Conservation (phyloP, 1,140 invertebrate genomes). For the Trichonephila clavipes region DNA sequence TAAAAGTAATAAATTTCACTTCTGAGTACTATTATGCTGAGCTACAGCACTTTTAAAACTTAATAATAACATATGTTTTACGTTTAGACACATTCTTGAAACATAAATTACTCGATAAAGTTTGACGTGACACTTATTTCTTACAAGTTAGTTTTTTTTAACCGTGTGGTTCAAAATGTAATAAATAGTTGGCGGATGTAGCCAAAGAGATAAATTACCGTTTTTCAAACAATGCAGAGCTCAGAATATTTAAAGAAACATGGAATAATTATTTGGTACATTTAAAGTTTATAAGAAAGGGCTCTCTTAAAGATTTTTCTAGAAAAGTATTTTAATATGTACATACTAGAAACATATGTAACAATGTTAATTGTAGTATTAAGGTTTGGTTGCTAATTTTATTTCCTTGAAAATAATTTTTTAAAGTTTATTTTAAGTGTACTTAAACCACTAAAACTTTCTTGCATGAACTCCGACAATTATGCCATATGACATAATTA, state of each 20-base stretch:
- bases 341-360: no score
- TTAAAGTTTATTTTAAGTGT: no score
- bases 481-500: no score
- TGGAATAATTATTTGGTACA: no score
- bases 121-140: not conserved
- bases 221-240: not conserved
- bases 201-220: not conserved
- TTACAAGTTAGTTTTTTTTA: not conserved
- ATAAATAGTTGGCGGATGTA: not conserved
- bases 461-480: no score
- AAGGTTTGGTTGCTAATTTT: no score
- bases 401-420: no score
- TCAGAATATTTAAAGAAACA: not conserved
- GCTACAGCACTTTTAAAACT: not conserved
- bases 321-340: no score
- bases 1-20: constrained; percentile 1
- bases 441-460: no score
- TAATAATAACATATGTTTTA: constrained; percentile 38
- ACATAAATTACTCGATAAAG: not conserved
- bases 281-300: no score
- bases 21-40: constrained; percentile 4
- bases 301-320: no score
- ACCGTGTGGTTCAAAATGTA: not conserved
- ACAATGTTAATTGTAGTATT: no score
- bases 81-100: not conserved